Percentiles rank a stretch among this genome's conserved stretches.
Evolutionary conservation across 2,113 vertebrate species (phyloP).

Genomic region (Triplophysa tibetana): DNA sequence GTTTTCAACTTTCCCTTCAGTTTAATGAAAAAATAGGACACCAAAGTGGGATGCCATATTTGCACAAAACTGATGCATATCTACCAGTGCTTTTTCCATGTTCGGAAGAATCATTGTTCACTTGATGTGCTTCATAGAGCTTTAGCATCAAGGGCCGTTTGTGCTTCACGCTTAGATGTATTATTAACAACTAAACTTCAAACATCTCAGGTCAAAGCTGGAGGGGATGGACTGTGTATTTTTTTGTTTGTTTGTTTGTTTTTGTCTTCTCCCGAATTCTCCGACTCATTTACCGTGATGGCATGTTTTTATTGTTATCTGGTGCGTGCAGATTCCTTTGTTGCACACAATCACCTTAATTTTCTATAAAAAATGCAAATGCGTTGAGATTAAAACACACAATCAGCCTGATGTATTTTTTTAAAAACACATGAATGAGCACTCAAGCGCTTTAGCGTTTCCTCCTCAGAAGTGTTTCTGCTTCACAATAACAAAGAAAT

Average conservation of each 20-base stretch:
- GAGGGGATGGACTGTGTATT: background rate
- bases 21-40: too few species aligned
- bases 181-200: slow-evolving; percentile 7
- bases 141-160: slow-evolving; percentile 5
- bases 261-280: slow-evolving; percentile 4
- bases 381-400: background rate
- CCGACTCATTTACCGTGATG: background rate
- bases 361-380: background rate
- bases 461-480: slow-evolving; percentile 1
- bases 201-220: slow-evolving; percentile 10
- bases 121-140: slow-evolving; percentile 29
- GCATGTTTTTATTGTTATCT: slow-evolving; percentile 7
- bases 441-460: background rate
- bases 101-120: background rate
- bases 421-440: slow-evolving; percentile 19
- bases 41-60: too few species aligned
- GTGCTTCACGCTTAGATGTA: slow-evolving; percentile 1
- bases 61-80: background rate
- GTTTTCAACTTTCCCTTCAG: too few species aligned
- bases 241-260: background rate
- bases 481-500: background rate
- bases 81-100: background rate
- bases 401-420: slow-evolving; percentile 25
- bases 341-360: slow-evolving; percentile 29
- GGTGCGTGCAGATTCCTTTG: slow-evolving; percentile 1